Evolutionary conservation across 2,888 invertebrate species (phyloP), one percentile per base, ranked within the genome.

Genomic region (Acanthopleura granulata): DNA sequence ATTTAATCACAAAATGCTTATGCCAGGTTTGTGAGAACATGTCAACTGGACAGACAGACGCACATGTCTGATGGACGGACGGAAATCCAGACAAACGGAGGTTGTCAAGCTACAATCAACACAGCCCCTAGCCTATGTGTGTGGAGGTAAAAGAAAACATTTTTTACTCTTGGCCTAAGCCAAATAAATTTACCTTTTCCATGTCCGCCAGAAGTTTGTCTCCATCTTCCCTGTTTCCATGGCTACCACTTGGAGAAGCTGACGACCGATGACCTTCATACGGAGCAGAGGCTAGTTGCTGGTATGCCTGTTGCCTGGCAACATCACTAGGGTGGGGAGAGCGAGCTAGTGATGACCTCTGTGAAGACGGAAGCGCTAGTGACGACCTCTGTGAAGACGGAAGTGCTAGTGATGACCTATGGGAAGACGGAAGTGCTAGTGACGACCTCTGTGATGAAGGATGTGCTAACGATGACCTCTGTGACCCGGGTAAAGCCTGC

Each of bases 181-280:
- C 22, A 71, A 22, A 27, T 12, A 27, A 69, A 74, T 74, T 50
- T 16, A 80, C 80, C 80, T 80, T 75, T 49, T 80, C 78, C 51
- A 80, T 69, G 30, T 80, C 78, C 50, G 49, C 72, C 61, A 78
- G 66, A 22, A 80, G 74, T 6, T 66, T 22, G 22, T 16, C 22
- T 1, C 66, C 66, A 57, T 57, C 12, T 57, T 57, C 57, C 22
- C 12, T 57, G 57, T 3, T 18, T 3, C 40, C 40, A 40, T 40
- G 40, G 22, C 57, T 18, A 57, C 57, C 57, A n/a, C 57, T 22
- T n/a, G 57, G 57, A n/a, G 57, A n/a, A n/a, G 18, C 57, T 57
- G 57, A 12, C 12, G n/a, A n/a, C 22, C 22, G 3, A 1, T 57
- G 57, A 12, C n/a, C 18, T 57, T 57, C 57, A 57, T 57, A 57